These are phyloP conservation scores for Fistularia tabacaria DNA, from an alignment of 2,797 vertebrate species.

Conservation along the genomic window DNA sequence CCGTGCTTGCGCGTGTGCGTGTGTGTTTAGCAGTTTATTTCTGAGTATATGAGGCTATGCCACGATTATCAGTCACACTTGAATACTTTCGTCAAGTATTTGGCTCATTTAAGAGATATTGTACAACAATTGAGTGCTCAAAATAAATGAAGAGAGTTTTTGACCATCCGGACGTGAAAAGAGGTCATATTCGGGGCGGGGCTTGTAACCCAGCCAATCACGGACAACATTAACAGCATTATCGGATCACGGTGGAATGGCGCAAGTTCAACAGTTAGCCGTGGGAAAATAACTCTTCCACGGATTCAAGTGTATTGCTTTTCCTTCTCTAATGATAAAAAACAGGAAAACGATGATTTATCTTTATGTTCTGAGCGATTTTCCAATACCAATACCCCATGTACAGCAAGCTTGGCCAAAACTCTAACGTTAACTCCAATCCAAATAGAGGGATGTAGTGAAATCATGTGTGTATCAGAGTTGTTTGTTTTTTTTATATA, in stretches of 20 bases:
- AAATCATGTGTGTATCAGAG: no score
- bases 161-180: not conserved
- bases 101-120: not conserved
- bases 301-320: not conserved
- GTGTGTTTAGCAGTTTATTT: not conserved
- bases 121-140: not conserved
- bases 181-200: slow-evolving; percentile 17
- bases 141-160: not conserved
- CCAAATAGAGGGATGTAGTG: no score
- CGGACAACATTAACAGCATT: not conserved
- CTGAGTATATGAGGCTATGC: no score
- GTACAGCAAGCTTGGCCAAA: no score
- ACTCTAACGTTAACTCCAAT: no score
- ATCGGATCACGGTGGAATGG: not conserved
- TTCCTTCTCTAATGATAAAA: no score
- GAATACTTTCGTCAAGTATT: not conserved
- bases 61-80: not conserved
- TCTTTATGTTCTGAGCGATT: no score
- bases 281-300: not conserved
- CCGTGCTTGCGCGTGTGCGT: slow-evolving; percentile 1
- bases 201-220: slow-evolving; percentile 29
- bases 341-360: no score
- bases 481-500: no score
- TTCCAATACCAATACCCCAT: no score
- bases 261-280: slow-evolving; percentile 7